phyloP scores from a whole-genome alignment of 1,140 invertebrate genomes.

The Drosophila mayri region DNA sequence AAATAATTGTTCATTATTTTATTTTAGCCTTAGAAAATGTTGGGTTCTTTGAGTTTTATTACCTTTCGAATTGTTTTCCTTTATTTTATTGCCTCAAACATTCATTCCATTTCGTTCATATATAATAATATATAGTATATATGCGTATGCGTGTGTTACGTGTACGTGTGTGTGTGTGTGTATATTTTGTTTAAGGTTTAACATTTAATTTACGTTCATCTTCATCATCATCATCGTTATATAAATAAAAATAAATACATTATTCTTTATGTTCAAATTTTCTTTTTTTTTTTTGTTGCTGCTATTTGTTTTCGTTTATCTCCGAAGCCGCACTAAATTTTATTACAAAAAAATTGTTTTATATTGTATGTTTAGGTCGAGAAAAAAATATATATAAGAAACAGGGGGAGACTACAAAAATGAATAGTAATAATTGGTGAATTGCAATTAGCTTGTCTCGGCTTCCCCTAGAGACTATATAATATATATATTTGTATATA shows the following conservation, averaged over 20 bases:
- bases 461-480: slow-evolving; percentile 28
- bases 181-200: slow-evolving; percentile 82
- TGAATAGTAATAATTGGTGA: slow-evolving; percentile 37
- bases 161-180: slow-evolving; percentile 48
- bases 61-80: slow-evolving; percentile 16
- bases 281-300: slow-evolving; percentile 24
- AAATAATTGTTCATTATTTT: slow-evolving; percentile 34
- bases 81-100: slow-evolving; percentile 39
- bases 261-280: slow-evolving; percentile 58
- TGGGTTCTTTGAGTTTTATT: slow-evolving; percentile 11
- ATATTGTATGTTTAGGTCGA: slow-evolving; percentile 54
- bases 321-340: slow-evolving; percentile 73
- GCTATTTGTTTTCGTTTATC: slow-evolving; percentile 40
- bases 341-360: slow-evolving; percentile 72
- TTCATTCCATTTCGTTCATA: slow-evolving; percentile 28
- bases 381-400: slow-evolving; percentile 32
- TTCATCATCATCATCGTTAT: slow-evolving; percentile 58
- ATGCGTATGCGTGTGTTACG: slow-evolving; percentile 48
- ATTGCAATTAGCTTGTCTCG: slow-evolving; percentile 34
- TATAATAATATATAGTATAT: slow-evolving; percentile 49
- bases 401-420: slow-evolving; percentile 13
- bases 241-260: slow-evolving; percentile 81
- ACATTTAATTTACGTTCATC: slow-evolving; percentile 82
- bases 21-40: slow-evolving; percentile 44
- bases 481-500: slow-evolving; percentile 45